A percentile compares a stretch with the other conserved stretches of the same genome.
Conservation (phyloP, 2,888 invertebrate genomes). For the Adelphocoris suturalis region DNA sequence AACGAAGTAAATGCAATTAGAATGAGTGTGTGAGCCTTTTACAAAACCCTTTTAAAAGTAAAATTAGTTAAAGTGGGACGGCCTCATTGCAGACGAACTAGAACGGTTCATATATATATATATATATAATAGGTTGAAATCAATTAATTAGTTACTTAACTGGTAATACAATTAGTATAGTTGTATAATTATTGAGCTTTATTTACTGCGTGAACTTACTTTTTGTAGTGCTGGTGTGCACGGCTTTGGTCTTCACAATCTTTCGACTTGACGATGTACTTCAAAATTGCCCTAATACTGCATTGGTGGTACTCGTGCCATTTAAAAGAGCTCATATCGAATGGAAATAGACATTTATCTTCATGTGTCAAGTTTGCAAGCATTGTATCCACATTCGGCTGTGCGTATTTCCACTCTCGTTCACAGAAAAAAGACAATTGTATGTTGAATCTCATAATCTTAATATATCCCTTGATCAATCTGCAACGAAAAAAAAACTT, state of each 20-base stretch:
- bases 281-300: slow-evolving; percentile 67
- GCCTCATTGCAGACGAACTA: too few species aligned
- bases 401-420: slow-evolving; percentile 64
- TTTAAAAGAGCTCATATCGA: slow-evolving; percentile 66
- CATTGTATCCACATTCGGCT: slow-evolving; percentile 71
- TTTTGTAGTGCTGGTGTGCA: not conserved
- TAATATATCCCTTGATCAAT: slow-evolving; percentile 70
- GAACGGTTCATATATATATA: too few species aligned
- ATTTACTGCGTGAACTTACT: not conserved
- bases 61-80: too few species aligned
- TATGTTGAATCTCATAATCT: slow-evolving; percentile 67
- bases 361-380: slow-evolving; percentile 66
- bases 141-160: too few species aligned
- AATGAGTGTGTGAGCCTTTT: too few species aligned
- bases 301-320: slow-evolving; percentile 67
- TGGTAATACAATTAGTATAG: too few species aligned
- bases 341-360: slow-evolving; percentile 73
- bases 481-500: slow-evolving; percentile 58
- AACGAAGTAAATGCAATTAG: too few species aligned
- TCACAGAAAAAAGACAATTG: slow-evolving; percentile 54
- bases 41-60: too few species aligned
- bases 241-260: not conserved
- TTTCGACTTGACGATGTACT: slow-evolving; percentile 71
- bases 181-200: too few species aligned
- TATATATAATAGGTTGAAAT: too few species aligned